Base-by-base conservation (phyloP, 2,888 invertebrate species). In the Lepidochitona cinerea region DNA sequence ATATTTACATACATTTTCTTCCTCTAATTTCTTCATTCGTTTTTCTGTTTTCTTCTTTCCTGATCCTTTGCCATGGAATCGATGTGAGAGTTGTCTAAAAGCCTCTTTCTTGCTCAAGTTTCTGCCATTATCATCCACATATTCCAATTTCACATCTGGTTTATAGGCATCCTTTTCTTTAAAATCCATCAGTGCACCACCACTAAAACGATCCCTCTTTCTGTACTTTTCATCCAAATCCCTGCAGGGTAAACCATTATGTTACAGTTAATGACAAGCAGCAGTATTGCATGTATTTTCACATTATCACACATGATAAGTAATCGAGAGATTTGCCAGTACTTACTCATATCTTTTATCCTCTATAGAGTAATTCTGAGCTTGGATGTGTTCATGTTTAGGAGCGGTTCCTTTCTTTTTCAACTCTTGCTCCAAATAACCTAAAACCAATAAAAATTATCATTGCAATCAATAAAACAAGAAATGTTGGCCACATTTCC, bases 41-140 rank as follows among this genome's bases (percentile, higher is more conserved):
- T 99, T 99, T 92, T 99, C 99, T 84, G 94, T 93, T 92, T 99
- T 99, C 92, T 97, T 98, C 91, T 99, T 99, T 71, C 99, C 99
- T 29, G 99, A 98, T 1, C 98, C 98, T 92, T 99, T 99, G 70
- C 99, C 99, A 92, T 99, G 99, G 92, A 99, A 99, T 92, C 98
- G 97, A 91, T 98, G 99, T 33, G 97, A 97, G 71, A 99, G 93
- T 92, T 97, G 96, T 53, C 93, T 85, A 92, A 98, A 99, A 67
- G 99, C 99, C 92, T 99, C 99, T 91, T 99, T 99, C 73, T 96
- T 94, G 86, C 95, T 95, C 75, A 99, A 93, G 83, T 96, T 93
- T 72, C 96, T 95, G 0, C 99, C 99, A 87, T 96, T 96, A 89
- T 98, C 98, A 91, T 99, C 99, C 80, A 97, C 96, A 91, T 99